phyloP scores from a whole-genome alignment of 2,797 vertebrate species.

The Rhinoraja longicauda region DNA sequence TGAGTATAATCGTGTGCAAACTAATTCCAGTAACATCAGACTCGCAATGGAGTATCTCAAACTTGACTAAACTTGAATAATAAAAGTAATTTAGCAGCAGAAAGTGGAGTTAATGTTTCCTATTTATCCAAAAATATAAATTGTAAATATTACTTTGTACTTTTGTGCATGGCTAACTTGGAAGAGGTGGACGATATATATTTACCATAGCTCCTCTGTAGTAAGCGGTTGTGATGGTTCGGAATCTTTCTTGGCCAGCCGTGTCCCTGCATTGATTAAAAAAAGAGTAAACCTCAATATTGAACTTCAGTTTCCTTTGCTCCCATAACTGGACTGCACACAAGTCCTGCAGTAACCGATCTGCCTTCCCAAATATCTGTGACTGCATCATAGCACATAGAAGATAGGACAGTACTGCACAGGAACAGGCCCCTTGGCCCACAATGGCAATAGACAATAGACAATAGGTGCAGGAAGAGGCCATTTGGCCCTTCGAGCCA shows the following conservation, averaged over 20 bases:
- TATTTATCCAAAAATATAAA: neutral
- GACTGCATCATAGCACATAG: no score
- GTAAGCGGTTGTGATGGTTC: constrained; percentile 95
- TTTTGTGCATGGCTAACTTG: neutral
- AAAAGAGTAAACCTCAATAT: neutral
- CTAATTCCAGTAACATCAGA: neutral
- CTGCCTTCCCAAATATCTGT: no score
- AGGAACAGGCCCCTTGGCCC: no score
- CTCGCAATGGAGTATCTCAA: neutral
- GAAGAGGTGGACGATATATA: neutral
- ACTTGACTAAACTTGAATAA: neutral
- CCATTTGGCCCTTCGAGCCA: no score
- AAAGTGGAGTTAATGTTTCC: neutral
- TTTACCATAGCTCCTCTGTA: constrained; percentile 97
- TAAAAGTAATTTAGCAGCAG: neutral
- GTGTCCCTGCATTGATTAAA: constrained; percentile 73
- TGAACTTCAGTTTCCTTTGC: neutral
- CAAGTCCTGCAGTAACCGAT: no score
- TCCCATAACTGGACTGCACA: neutral
- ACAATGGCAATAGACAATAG: no score
- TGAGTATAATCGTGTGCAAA: neutral
- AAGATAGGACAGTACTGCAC: no score
- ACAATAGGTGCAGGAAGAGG: no score
- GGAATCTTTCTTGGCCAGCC: constrained; percentile 94
- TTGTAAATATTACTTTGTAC: neutral